These are phyloP conservation scores for Phataginus tricuspis DNA, from an alignment of 2,797 vertebrate genomes.

Conservation along the genomic window DNA sequence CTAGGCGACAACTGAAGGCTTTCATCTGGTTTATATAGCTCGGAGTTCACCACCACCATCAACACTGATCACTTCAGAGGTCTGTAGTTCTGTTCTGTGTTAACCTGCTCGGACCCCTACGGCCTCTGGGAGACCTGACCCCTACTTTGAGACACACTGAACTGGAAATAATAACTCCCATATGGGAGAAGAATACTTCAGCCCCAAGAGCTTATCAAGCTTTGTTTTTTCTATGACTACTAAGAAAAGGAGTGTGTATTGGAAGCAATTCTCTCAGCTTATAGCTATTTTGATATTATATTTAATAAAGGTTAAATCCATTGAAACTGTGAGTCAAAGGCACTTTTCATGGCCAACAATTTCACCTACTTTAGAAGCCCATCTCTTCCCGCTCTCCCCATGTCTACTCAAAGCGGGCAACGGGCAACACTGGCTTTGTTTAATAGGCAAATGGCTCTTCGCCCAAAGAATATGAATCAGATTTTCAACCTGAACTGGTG, in stretches of 20 bases:
- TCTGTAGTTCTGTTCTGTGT: slow-evolving; percentile 73
- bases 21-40: slow-evolving; percentile 74
- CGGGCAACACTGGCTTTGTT: slow-evolving; percentile 60
- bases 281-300: slow-evolving; percentile 81
- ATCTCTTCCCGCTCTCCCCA: slow-evolving; percentile 54
- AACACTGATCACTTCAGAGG: slow-evolving; percentile 61
- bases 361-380: slow-evolving; percentile 70
- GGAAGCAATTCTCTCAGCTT: slow-evolving; percentile 80
- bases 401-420: slow-evolving; percentile 24
- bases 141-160: slow-evolving; percentile 79
- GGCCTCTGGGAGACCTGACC: slow-evolving; percentile 81
- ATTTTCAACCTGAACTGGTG: slow-evolving; percentile 74
- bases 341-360: slow-evolving; percentile 79
- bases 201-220: slow-evolving; percentile 73
- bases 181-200: slow-evolving; percentile 81
- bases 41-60: slow-evolving; percentile 71
- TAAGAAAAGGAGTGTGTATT: slow-evolving; percentile 75
- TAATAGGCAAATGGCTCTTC: slow-evolving; percentile 58
- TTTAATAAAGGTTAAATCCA: slow-evolving; percentile 82
- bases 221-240: slow-evolving; percentile 79
- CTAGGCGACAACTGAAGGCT: not conserved
- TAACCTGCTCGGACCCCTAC: slow-evolving; percentile 74
- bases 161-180: slow-evolving; percentile 83
- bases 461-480: slow-evolving; percentile 70
- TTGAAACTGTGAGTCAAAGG: slow-evolving; percentile 79